A percentile compares a stretch with the other conserved stretches of the same genome.
Evolutionary conservation across 2,113 vertebrate species (phyloP).

Genomic region (Empidonax alnorum): DNA sequence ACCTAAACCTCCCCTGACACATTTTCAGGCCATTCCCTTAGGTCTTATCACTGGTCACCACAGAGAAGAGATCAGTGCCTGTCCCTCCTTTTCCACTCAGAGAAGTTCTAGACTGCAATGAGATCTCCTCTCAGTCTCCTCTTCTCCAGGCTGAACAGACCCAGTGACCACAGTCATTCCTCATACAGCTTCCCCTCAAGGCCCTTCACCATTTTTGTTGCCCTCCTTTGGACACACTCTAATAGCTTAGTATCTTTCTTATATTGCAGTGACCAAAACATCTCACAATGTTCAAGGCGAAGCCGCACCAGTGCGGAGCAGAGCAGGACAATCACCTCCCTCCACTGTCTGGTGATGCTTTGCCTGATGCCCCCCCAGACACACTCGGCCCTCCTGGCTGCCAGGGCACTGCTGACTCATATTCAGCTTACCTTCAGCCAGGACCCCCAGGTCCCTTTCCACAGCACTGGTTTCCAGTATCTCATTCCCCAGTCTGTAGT

Average conservation of each 20-base stretch:
- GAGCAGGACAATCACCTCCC: neutral
- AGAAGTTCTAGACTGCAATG: neutral
- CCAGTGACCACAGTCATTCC: neutral
- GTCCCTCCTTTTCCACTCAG: neutral
- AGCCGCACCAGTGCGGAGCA: accelerated
- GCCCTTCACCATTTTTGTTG: neutral
- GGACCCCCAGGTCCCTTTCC: neutral
- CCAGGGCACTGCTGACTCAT: neutral
- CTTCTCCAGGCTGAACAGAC: neutral
- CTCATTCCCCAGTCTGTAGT: neutral
- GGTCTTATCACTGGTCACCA: neutral
- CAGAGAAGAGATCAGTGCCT: neutral
- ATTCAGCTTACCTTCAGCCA: accelerated
- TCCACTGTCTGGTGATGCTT: accelerated
- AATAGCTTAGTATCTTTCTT: neutral
- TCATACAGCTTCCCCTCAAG: accelerated
- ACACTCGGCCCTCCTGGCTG: accelerated
- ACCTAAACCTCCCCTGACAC: neutral
- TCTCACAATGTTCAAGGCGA: no score
- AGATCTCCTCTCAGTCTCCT: neutral
- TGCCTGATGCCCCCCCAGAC: neutral
- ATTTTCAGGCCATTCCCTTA: neutral
- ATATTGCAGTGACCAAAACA: neutral
- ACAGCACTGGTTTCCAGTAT: neutral
- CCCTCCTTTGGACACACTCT: neutral